These are phyloP conservation scores for Mobula hypostoma DNA, from an alignment of 2,113 vertebrate genomes.

Conservation along the genomic window DNA sequence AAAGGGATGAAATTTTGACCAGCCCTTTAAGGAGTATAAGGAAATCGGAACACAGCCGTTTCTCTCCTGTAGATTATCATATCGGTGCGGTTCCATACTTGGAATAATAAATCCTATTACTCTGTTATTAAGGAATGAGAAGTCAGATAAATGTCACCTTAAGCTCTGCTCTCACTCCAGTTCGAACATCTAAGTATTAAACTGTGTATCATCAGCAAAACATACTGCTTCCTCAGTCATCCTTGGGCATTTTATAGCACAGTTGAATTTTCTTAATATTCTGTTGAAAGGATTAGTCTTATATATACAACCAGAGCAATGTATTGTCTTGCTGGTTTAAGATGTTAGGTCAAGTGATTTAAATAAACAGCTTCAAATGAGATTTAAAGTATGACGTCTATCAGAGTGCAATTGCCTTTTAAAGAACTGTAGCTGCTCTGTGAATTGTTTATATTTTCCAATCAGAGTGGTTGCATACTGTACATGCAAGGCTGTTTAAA, in stretches of 20 bases:
- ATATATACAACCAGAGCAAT: not conserved
- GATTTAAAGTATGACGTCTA: slow-evolving; percentile 10
- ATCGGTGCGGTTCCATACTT: not conserved
- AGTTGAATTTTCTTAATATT: not conserved
- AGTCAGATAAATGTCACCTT: not conserved
- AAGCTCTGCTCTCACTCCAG: not conserved
- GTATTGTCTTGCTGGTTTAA: not conserved
- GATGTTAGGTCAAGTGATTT: not conserved
- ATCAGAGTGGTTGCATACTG: not conserved
- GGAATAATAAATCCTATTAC: not conserved
- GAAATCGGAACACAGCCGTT: not conserved
- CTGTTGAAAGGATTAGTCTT: not conserved
- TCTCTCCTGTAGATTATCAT: not conserved
- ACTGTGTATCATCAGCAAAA: not conserved
- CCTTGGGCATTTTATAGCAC: not conserved
- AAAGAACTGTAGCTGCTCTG: not conserved
- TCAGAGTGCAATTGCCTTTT: slow-evolving; percentile 14
- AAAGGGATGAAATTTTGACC: not conserved
- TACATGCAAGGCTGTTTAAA: not conserved
- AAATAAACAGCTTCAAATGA: slow-evolving; percentile 35
- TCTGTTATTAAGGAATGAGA: not conserved
- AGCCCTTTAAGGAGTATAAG: not conserved
- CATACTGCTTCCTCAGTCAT: not conserved
- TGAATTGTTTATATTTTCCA: slow-evolving; percentile 9
- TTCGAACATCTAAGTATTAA: no score